phyloP scores from a whole-genome alignment of 2,888 invertebrate genomes.

The Colletes collaris region DNA sequence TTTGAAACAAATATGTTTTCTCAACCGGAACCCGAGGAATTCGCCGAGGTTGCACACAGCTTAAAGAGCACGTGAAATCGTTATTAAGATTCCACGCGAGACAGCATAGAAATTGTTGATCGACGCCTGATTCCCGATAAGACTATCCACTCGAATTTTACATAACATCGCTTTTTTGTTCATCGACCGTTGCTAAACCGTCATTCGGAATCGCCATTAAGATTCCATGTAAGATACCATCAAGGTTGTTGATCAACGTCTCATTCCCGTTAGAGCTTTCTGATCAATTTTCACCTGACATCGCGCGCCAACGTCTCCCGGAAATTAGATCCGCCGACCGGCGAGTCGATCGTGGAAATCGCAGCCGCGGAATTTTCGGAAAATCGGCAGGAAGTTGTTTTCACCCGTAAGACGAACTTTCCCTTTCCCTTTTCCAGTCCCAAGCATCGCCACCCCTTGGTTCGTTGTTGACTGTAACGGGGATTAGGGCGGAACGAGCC shows the following conservation, averaged over 20 bases:
- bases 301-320: neutral
- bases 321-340: neutral
- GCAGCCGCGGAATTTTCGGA: slow-evolving; percentile 5
- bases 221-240: neutral
- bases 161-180: too few species aligned
- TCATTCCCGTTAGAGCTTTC: neutral
- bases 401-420: neutral
- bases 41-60: too few species aligned
- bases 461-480: slow-evolving; percentile 33
- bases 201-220: too few species aligned
- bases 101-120: too few species aligned
- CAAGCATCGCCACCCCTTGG: too few species aligned
- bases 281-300: neutral
- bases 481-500: slow-evolving; percentile 39
- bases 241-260: neutral
- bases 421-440: too few species aligned
- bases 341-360: neutral
- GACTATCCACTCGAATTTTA: neutral
- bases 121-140: neutral
- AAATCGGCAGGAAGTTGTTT: slow-evolving; percentile 9
- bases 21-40: too few species aligned
- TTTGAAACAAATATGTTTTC: too few species aligned
- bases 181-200: too few species aligned
- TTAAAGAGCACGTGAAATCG: too few species aligned
- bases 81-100: too few species aligned